Base-by-base conservation (phyloP, 2,888 invertebrate species). In the Pemphredon lugubris region DNA sequence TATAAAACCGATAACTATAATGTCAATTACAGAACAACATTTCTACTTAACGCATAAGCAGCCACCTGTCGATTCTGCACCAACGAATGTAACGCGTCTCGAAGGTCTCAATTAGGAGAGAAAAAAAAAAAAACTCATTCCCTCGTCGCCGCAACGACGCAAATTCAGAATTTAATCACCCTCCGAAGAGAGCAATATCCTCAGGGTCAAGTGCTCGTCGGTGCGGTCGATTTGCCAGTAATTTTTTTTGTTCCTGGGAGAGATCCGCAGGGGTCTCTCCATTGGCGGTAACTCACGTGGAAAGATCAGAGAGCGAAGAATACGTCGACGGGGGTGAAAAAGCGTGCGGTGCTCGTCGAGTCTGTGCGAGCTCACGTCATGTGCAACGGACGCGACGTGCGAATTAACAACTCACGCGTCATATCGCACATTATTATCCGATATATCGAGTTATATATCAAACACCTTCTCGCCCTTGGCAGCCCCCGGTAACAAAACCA, bases 391-490 rank as follows among this genome's bases (percentile, higher is more conserved):
- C 83, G 83, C 76, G 80, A 81, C 81, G 81, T 58, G 75, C 81
- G 84, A 86, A 88, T 88, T 88, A 87, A 85, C 86, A 85, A 86
- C 84, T 85, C 83, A 86, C 87, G 87, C 86, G 82, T 85, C 87
- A 87, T 87, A 85, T 88, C 86, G 82, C 83, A 79, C 84, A 84
- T 87, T 89, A 89, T 89, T 87, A 88, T 87, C 83, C 84, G 84
- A 87, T 89, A 78, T 73, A 87, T 86, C 85, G 84, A 79, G 87
- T 85, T 87, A 87, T 88, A 84, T 85, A 86, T 86, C 84, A 86
- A 85, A 86, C 86, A 83, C 82, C 82, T 85, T 69, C 74, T 48
- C 32, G 75, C 82, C 64, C 51, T 50, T 20, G n/a, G 20, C 48
- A 32, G 75, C 82, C 64, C 51, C 54, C 23, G n/a, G 20, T 26